Conservation (phyloP, 2,113 vertebrate genomes). For the Narcine bancroftii region DNA sequence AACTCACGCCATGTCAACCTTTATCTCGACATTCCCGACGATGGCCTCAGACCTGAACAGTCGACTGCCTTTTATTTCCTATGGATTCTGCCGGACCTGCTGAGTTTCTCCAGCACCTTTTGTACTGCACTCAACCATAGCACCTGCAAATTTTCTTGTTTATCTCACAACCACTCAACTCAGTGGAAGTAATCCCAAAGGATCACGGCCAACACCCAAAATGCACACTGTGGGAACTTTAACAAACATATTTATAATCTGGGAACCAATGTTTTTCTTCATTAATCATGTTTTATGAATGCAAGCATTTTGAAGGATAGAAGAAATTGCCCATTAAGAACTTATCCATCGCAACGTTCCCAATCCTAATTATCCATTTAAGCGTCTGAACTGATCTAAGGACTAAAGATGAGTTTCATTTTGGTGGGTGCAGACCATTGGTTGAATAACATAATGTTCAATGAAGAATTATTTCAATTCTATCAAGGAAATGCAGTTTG, state of each 20-base stretch:
- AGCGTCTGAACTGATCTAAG: too few relatives aligned
- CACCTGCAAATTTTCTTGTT: too few relatives aligned
- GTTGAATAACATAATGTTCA: neutral
- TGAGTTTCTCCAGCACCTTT: too few relatives aligned
- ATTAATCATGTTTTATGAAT: neutral
- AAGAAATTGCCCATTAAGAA: neutral
- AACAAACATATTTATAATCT: too few relatives aligned
- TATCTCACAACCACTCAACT: neutral
- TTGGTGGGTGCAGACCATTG: neutral
- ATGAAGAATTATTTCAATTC: neutral
- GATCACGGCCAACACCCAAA: neutral
- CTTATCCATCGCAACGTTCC: neutral
- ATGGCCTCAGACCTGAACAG: too few relatives aligned
- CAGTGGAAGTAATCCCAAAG: neutral
- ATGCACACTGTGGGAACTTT: neutral
- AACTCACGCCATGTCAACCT: too few relatives aligned
- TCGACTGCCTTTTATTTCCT: too few relatives aligned
- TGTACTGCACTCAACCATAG: too few relatives aligned
- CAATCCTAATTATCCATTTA: neutral
- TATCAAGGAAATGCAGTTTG: neutral
- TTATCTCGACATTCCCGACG: too few relatives aligned
- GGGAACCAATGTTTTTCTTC: neutral
- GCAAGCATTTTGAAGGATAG: neutral
- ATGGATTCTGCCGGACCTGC: too few relatives aligned
- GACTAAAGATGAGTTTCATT: too few relatives aligned